Evolutionary conservation across 2,113 vertebrate genomes (phyloP), one percentile per base, ranked within the genome.

Genomic region (Indicator indicator): DNA sequence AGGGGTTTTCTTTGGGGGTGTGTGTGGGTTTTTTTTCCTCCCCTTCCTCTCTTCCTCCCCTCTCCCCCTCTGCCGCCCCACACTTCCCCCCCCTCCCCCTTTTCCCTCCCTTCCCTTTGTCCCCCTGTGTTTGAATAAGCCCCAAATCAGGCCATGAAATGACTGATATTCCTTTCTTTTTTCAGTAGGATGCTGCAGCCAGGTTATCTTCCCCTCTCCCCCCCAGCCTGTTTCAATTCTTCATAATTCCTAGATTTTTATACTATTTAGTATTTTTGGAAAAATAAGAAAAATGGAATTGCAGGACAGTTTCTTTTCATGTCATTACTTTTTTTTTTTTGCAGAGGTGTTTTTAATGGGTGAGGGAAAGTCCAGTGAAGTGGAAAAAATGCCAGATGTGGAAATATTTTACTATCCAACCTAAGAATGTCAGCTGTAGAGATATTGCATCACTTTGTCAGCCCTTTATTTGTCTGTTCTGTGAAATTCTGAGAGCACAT

Each of bases 101-200:
- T 36, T 36, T 36, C 19, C 19, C 27, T 11, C 36, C 60, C 24
- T 28, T 59, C 24, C n/a, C 11, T 11, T 4, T 16, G 18, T 8
- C 11, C 18, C 5, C 2, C 36, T 40, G 2, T 81, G 13, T 46
- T 50, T 42, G 3, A 59, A 38, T 55, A 16, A 63, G 11, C 8
- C 26, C 46, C 42, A 71, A 10, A 4, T 74, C 40, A 20, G 52
- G 19, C 27, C 13, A 11, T 0, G 2, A 11, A 38, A 19, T 42
- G 15, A 7, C 4, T 59, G 24, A 17, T 32, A 33, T 83, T 83
- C 6, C 12, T 36, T 75, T n/a, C 40, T 78, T 36, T 0, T 70
- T 76, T 28, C 9, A 50, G 9, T 1, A 71, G 69, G 19, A 16
- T 1, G 0, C 1, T 38, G 16, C n/a, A 63, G 3, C 5, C 20